These are phyloP conservation scores for Acanthoscelides obtectus DNA, from an alignment of 2,888 invertebrate genomes.

Conservation along the genomic window DNA sequence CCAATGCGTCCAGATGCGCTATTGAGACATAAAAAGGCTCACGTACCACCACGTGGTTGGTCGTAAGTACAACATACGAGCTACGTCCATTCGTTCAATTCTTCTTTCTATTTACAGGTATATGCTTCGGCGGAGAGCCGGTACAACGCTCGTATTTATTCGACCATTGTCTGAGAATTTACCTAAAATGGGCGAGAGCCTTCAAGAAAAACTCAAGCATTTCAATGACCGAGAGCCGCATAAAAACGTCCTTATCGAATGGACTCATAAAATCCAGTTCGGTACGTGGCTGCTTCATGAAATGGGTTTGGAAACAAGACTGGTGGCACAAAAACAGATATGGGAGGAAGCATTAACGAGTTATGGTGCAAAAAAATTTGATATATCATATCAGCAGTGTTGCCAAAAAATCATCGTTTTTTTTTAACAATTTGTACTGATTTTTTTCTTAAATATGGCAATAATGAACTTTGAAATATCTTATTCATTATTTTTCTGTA, in stretches of 20 bases:
- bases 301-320: neutral
- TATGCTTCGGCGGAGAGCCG: neutral
- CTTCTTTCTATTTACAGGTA: conserved; percentile 1
- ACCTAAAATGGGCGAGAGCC: conserved; percentile 21
- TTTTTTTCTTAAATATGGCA: no score
- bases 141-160: conserved; percentile 14
- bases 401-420: no score
- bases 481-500: no score
- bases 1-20: neutral
- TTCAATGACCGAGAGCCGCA: conserved; percentile 12
- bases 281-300: neutral
- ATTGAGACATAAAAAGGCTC: conserved; percentile 4
- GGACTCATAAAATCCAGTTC: conserved; percentile 11
- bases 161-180: conserved; percentile 24
- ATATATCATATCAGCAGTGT: no score
- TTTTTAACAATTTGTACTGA: no score
- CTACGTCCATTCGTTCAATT: neutral
- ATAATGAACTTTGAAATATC: no score
- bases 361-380: no score
- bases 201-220: conserved; percentile 14
- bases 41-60: neutral
- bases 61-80: neutral
- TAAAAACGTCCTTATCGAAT: neutral
- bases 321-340: neutral
- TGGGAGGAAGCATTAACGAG: no score